A percentile compares a stretch with the other conserved stretches of the same genome.
Conservation (phyloP, 1,140 invertebrate genomes). For the Drosophila guanche region DNA sequence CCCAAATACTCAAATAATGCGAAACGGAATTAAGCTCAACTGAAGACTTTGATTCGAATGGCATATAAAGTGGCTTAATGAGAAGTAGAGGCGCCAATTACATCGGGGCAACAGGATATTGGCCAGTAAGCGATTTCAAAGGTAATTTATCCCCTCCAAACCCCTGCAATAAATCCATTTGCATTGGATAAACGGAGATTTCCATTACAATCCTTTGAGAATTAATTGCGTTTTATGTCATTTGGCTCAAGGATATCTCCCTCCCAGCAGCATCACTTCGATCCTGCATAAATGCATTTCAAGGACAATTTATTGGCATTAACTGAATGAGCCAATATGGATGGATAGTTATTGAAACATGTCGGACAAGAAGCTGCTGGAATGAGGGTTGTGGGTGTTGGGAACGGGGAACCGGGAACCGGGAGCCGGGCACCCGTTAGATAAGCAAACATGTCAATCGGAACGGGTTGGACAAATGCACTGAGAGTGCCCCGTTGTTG, state of each 20-base stretch:
- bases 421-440: background rate
- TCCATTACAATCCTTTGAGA: conserved; percentile 48
- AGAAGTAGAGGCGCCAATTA: background rate
- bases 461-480: conserved; percentile 22
- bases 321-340: conserved; percentile 72
- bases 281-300: conserved; percentile 33
- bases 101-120: background rate
- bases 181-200: conserved; percentile 20
- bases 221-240: conserved; percentile 48
- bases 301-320: conserved; percentile 59
- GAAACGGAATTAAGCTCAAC: conserved; percentile 10
- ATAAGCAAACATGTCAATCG: conserved; percentile 48
- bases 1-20: conserved; percentile 12
- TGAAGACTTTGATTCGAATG: conserved; percentile 17
- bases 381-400: background rate
- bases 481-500: conserved; percentile 19
- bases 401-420: too few relatives aligned
- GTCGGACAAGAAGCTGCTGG: conserved; percentile 10
- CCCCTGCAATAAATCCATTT: background rate
- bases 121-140: too few relatives aligned
- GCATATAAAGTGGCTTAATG: conserved; percentile 31
- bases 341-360: conserved; percentile 62
- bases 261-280: background rate
- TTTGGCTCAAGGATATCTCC: conserved; percentile 42
- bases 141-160: too few relatives aligned